Percentiles rank a stretch among this genome's conserved stretches.
Conservation (phyloP, 2,888 invertebrate species). For the Neoitamus cyanurus region DNA sequence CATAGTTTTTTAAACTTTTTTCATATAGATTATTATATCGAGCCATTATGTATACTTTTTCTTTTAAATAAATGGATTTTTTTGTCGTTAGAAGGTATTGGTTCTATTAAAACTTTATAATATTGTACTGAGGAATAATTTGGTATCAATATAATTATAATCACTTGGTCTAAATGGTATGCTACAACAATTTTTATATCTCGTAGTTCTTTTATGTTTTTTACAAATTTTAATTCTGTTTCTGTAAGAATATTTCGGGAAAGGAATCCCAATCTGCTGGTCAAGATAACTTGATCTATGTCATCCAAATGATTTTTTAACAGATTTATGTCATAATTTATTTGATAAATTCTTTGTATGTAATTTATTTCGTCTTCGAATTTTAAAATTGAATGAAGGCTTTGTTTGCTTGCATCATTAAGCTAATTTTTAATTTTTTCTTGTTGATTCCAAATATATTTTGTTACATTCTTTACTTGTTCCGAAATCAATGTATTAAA, state of each 20-base stretch:
- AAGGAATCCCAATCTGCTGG: background rate
- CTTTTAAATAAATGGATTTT: background rate
- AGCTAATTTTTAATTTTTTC: background rate
- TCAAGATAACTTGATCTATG: constrained; percentile 2
- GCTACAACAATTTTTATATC: background rate
- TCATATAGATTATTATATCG: background rate
- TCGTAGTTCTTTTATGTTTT: background rate
- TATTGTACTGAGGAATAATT: background rate
- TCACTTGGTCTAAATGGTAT: background rate
- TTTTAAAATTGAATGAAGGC: background rate
- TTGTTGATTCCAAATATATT: background rate
- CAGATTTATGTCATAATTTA: background rate
- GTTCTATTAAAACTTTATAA: background rate
- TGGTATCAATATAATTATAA: background rate
- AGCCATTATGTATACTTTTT: background rate
- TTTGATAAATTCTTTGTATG: background rate
- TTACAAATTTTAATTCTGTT: background rate
- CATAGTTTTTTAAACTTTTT: no score
- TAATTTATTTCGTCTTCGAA: background rate
- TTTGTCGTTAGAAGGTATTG: background rate
- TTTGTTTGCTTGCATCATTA: background rate
- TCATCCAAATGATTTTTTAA: background rate
- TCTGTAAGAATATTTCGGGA: background rate
- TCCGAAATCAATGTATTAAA: background rate
- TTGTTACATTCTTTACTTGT: constrained; percentile 28